phyloP scores from a whole-genome alignment of 2,113 vertebrate species.

The Solea senegalensis region DNA sequence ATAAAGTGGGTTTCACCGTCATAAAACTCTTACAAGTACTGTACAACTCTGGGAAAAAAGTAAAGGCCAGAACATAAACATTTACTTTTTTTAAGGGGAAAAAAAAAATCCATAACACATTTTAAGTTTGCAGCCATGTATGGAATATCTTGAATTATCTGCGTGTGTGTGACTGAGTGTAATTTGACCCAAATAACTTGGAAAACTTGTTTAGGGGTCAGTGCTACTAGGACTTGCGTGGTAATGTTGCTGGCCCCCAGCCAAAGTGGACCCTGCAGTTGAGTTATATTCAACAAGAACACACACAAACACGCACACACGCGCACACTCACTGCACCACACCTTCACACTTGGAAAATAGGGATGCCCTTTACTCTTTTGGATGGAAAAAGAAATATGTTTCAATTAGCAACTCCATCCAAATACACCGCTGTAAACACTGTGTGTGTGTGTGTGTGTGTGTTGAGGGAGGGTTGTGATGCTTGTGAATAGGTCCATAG shows the following conservation, averaged over 20 bases:
- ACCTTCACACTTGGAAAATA: conserved; percentile 60
- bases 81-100: conserved; percentile 33
- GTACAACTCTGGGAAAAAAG: conserved; percentile 36
- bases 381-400: conserved; percentile 80
- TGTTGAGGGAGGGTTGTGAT: conserved; percentile 8
- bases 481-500: conserved; percentile 85
- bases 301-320: conserved; percentile 31
- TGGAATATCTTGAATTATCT: conserved; percentile 4
- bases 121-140: conserved; percentile 36
- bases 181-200: conserved; percentile 49
- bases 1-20: conserved; percentile 31
- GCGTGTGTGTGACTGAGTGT: conserved; percentile 28
- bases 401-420: conserved; percentile 78
- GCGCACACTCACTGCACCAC: conserved; percentile 35
- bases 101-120: conserved; percentile 47
- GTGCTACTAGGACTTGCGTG: conserved; percentile 65
- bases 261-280: conserved; percentile 57
- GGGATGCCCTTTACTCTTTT: conserved; percentile 76
- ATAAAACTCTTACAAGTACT: conserved; percentile 12
- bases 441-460: conserved; percentile 53
- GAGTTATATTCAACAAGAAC: conserved; percentile 56
- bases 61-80: conserved; percentile 41
- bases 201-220: conserved; percentile 15
- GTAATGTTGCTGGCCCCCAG: conserved; percentile 64
- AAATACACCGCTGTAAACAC: conserved; percentile 76